Base-by-base conservation (phyloP, 1,140 invertebrate genomes). In the Gryon sp. region DNA sequence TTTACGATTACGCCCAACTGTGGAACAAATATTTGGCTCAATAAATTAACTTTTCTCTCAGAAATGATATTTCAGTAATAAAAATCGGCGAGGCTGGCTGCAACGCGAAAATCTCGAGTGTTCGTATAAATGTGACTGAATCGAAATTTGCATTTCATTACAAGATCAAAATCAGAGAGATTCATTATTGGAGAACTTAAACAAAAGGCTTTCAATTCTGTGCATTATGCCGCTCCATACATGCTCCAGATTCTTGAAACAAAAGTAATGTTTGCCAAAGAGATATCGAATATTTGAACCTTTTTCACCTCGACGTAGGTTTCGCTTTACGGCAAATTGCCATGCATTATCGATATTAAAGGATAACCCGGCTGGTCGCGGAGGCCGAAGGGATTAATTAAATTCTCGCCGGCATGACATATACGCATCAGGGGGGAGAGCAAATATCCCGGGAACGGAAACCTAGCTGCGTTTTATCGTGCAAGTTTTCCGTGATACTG, bases 331-430 rank as follows among this genome's bases (percentile, higher is more conserved):
- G 68, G 77, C 66, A 68, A 79, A 75, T 79, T 79, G 70, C 70
- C 63, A 76, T 80, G 80, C 82, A 84, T 84, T 84, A 84, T 84
- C 83, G 83, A 84, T 84, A 84, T 84, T 84, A 84, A 84, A 84
- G 81, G 79, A 82, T 82, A 83, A 83, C 62, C 76, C 68, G 75
- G 62, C 75, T 78, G 78, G 83, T 80, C 77, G 79, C 78, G 53
- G 43, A 73, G 65, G 80, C 78, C 80, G 82, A 84, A 77, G 82
- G 83, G 83, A 84, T 84, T 84, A 84, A 84, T 84, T 84, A 84
- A 84, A 78, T 78, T 46, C 81, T 81, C 78, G 79, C 77, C 78
- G 65, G 66, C 75, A 78, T 76, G 82, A 82, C 82, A 82, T n/a
- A n/a, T 78, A 70, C 50, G 34, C 32, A 75, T 75, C 76, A 48